A percentile compares a stretch with the other conserved stretches of the same genome.
These are phyloP conservation scores for Medauroidea extradentata DNA, from an alignment of 1,140 invertebrate species.

Conservation along the genomic window DNA sequence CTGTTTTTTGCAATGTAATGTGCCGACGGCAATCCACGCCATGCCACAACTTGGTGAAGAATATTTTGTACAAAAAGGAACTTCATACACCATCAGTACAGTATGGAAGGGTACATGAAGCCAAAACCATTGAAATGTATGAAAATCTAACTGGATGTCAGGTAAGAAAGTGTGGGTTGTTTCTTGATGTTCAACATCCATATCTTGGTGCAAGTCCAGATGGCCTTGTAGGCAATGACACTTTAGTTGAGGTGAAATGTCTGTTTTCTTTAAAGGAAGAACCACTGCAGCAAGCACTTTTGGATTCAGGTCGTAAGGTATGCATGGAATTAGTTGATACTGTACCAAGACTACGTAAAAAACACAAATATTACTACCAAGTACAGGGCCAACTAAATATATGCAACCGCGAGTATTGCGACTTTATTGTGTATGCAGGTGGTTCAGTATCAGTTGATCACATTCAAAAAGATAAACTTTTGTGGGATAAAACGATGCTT, in stretches of 20 bases:
- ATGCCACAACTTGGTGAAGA: slow-evolving; percentile 1
- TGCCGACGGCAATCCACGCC: not conserved
- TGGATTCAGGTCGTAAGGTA: not conserved
- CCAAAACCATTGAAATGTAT: not conserved
- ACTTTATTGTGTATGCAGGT: not conserved
- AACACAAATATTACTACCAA: not conserved
- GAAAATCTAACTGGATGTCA: not conserved
- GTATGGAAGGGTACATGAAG: not conserved
- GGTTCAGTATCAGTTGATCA: too few species aligned
- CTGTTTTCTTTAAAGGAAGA: not conserved
- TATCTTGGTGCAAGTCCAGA: slow-evolving; percentile 25
- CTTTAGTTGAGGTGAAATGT: slow-evolving; percentile 30
- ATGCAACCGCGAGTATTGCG: not conserved
- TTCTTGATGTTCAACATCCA: not conserved
- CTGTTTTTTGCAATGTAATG: not conserved
- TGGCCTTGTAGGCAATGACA: slow-evolving; percentile 19
- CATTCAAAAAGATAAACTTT: not conserved
- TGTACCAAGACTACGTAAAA: not conserved
- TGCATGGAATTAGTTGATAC: not conserved
- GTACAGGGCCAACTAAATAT: slow-evolving; percentile 1
- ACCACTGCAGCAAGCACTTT: not conserved
- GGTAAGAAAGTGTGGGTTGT: not conserved
- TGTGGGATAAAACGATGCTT: too few species aligned
- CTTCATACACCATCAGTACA: not conserved
- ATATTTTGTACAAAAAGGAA: not conserved